Percentiles rank a stretch among this genome's conserved stretches.
Evolutionary conservation across 2,888 invertebrate genomes (phyloP).

Genomic region (Stenichneumon culpator): DNA sequence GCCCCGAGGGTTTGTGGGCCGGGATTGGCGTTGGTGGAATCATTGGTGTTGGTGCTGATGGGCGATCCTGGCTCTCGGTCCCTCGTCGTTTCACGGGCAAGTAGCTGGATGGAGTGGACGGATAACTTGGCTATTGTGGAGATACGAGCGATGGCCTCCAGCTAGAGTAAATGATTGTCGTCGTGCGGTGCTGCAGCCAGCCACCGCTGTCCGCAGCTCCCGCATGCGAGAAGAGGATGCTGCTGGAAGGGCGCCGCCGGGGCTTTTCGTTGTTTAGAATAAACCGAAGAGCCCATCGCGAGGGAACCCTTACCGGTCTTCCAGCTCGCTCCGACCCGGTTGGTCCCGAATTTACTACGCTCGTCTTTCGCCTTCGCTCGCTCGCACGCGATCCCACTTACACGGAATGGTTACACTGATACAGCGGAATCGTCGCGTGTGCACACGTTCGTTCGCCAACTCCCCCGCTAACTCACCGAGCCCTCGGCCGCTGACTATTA

Average conservation of each 20-base stretch:
- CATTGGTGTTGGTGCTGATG: conserved; percentile 77
- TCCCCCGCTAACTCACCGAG: conserved; percentile 68
- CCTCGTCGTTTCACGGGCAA: conserved; percentile 68
- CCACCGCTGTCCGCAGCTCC: background rate
- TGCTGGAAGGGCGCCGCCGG: conserved; percentile 78
- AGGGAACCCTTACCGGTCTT: conserved; percentile 72
- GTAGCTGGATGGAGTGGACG: conserved; percentile 79
- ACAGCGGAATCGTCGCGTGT: conserved; percentile 21
- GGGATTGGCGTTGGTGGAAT: conserved; percentile 45
- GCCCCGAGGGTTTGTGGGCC: conserved; percentile 44
- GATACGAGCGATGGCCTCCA: conserved; percentile 81
- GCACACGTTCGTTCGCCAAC: conserved; percentile 46
- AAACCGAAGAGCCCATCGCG: conserved; percentile 81
- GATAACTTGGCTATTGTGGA: conserved; percentile 83
- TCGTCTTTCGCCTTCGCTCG: conserved; percentile 57
- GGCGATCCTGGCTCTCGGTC: conserved; percentile 71
- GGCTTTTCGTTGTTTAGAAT: conserved; percentile 84
- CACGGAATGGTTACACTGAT: conserved; percentile 14
- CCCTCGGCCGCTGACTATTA: conserved; percentile 76
- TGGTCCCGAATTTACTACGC: conserved; percentile 6
- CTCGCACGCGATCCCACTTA: conserved; percentile 61
- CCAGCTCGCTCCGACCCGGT: conserved; percentile 24
- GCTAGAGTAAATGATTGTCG: conserved; percentile 84
- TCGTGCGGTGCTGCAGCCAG: conserved; percentile 60
- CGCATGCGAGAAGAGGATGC: conserved; percentile 71